phyloP scores from a whole-genome alignment of 2,113 vertebrate genomes.

The Rostratula benghalensis region DNA sequence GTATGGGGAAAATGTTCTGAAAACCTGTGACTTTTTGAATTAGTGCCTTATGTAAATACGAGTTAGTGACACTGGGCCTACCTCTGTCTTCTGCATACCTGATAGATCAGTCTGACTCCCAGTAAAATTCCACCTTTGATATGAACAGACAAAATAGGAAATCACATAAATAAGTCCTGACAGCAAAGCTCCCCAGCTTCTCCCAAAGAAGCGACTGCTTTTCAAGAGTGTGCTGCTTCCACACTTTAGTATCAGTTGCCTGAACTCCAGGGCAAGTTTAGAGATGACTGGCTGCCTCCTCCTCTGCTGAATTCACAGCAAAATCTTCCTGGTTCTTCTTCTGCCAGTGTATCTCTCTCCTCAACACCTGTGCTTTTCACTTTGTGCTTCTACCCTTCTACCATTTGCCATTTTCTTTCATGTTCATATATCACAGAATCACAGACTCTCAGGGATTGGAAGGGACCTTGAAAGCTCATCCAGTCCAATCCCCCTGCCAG shows the following conservation, averaged over 20 bases:
- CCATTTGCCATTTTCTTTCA: not conserved
- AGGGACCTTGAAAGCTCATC: no score
- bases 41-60: not conserved
- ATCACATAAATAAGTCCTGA: not conserved
- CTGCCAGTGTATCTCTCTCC: not conserved
- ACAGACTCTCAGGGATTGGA: no score
- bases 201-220: not conserved
- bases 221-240: rapidly evolving
- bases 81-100: not conserved
- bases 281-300: not conserved
- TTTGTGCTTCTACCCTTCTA: rapidly evolving
- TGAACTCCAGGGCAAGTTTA: not conserved
- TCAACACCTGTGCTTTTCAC: not conserved
- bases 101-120: not conserved
- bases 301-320: not conserved
- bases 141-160: not conserved
- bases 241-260: not conserved
- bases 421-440: not conserved
- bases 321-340: not conserved
- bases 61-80: not conserved
- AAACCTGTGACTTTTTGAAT: not conserved
- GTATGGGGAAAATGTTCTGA: not conserved
- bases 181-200: not conserved
- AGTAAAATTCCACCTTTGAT: not conserved
- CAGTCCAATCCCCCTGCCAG: no score